Base-by-base conservation (phyloP, 2,797 vertebrate genomes). In the Premnoplex brunnescens region DNA sequence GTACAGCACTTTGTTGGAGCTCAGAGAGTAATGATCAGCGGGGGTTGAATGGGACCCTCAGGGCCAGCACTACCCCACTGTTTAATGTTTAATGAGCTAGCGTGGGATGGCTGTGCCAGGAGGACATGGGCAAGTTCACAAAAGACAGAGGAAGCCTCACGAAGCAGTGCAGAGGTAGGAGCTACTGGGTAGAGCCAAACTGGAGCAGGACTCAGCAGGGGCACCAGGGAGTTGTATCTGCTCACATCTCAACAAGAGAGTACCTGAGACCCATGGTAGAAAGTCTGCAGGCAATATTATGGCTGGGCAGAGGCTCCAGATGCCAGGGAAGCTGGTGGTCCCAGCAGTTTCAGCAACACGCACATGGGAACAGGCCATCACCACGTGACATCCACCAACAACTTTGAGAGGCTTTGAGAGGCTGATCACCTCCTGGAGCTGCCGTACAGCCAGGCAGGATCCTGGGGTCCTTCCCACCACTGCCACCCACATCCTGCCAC, bases 381-480 rank as follows among this genome's bases (percentile, higher is more conserved):
- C 6, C 4, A 0, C 0, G 2, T 24, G 46, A 55, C 37, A 59
- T 22, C 27, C 75, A 56, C 20, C 30, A 52, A 37, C 55, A 83
- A 43, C 62, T 86, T 37, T 2, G 1, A 67, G 34, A 86, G 30
- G 52, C 62, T 86, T 37, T 2, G 1, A 67, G 34, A 86, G 30
- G 52, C 48, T 78, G 63, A 59, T 66, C 60, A 69, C 24, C 51
- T 59, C 41, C 72, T 19, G 21, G 43, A 20, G 17, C 34, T 46
- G 21, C 7, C 9, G 22, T 24, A 43, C 0, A 7, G 32, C 30
- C 72, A 82, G 63, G 51, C 20, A 85, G 51, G 26, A 54, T 52
- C 22, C 20, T 0, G 0, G 20, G n/a, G 37, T 78, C 62, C 23
- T 27, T 52, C 56, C 51, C 21, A 22, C 49, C 72, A 30, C 28